Evolutionary conservation across 2,888 invertebrate species (phyloP).

Genomic region (Parnassius glacialis): DNA sequence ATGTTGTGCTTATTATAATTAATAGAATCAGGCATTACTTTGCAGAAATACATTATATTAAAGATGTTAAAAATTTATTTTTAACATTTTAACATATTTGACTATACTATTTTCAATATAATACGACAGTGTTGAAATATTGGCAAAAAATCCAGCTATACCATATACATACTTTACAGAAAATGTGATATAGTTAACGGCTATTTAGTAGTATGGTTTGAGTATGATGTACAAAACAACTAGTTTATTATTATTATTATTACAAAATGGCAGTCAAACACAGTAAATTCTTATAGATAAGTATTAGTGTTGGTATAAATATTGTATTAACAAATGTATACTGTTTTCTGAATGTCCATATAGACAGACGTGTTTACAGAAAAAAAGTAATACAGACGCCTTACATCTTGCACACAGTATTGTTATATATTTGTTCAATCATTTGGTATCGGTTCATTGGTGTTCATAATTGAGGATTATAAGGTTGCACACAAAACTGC

Average conservation of each 20-base stretch:
- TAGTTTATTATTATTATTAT: conserved; percentile 28
- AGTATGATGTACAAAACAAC: conserved; percentile 28
- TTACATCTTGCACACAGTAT: no score
- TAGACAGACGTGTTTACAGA: no score
- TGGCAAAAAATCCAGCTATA: conserved; percentile 1
- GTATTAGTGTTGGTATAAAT: conserved; percentile 6
- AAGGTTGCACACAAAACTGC: no score
- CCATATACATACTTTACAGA: conserved; percentile 20
- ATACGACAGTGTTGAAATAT: conserved; percentile 17
- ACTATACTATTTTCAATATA: conserved; percentile 20
- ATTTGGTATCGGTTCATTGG: no score
- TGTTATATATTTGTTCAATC: no score
- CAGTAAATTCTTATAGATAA: conserved; percentile 29
- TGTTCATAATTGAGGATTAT: no score
- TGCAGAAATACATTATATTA: no score
- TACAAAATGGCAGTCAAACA: conserved; percentile 39
- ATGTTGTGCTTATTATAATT: no score
- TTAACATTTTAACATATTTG: neutral
- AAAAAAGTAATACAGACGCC: no score
- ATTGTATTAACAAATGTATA: conserved; percentile 2
- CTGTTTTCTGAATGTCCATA: neutral
- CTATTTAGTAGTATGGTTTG: conserved; percentile 4
- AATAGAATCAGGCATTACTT: no score
- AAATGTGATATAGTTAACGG: conserved; percentile 18
- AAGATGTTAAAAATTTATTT: no score